A percentile compares a stretch with the other conserved stretches of the same genome.
Evolutionary conservation across 2,888 invertebrate species (phyloP).

Genomic region (Taphrorychus bicolor): DNA sequence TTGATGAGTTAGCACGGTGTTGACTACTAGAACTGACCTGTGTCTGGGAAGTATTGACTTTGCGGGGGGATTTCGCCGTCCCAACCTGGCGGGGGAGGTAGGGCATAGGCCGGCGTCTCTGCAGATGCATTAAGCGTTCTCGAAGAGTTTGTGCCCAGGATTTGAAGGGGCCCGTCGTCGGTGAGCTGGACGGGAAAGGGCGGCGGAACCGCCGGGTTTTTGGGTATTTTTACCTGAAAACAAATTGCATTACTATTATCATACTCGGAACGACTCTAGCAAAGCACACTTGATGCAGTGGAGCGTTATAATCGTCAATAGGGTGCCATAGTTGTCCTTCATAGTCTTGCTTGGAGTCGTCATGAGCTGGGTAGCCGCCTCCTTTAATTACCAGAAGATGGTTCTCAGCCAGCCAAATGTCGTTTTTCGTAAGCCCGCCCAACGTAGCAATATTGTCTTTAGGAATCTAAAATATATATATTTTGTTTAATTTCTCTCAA

Average conservation of each 20-base stretch:
- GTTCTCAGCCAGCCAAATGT: conserved; percentile 91
- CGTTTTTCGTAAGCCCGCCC: conserved; percentile 83
- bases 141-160: conserved; percentile 82
- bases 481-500: neutral
- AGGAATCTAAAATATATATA: conserved; percentile 62
- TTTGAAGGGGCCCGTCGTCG: conserved; percentile 85
- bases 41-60: conserved; percentile 36
- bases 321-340: conserved; percentile 71
- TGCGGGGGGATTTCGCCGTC: conserved; percentile 40
- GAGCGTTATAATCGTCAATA: conserved; percentile 85
- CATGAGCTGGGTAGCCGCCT: conserved; percentile 69
- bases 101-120: conserved; percentile 57
- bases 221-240: conserved; percentile 74
- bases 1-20: no score
- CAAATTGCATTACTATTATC: neutral
- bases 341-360: conserved; percentile 60
- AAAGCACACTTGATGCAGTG: conserved; percentile 68
- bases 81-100: conserved; percentile 54
- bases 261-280: neutral
- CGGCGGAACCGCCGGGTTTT: conserved; percentile 85
- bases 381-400: conserved; percentile 84
- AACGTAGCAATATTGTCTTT: conserved; percentile 80
- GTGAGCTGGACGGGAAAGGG: conserved; percentile 87
- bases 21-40: conserved; percentile 48
- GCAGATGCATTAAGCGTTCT: conserved; percentile 74